Conservation (phyloP, 1,140 invertebrate genomes). For the Drosophila pachea region DNA sequence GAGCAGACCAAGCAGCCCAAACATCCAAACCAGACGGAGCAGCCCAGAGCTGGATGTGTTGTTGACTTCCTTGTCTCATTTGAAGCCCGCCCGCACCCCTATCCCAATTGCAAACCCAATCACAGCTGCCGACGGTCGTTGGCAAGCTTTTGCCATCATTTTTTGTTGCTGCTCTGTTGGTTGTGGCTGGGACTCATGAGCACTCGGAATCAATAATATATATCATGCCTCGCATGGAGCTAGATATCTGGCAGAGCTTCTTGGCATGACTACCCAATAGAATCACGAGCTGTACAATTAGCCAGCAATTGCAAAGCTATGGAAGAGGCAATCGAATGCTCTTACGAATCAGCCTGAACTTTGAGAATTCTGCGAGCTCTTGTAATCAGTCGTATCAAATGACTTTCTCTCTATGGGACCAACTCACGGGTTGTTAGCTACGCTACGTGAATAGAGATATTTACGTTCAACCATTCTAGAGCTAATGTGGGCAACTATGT, state of each 20-base stretch:
- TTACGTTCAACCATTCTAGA: too few species aligned
- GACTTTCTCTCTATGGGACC: too few species aligned
- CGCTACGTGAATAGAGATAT: too few species aligned
- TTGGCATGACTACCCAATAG: neutral
- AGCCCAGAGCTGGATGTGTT: neutral
- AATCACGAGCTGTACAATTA: too few species aligned
- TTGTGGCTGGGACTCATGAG: slow-evolving; percentile 1
- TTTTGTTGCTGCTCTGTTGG: neutral
- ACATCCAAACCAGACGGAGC: neutral
- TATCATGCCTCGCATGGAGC: slow-evolving; percentile 3
- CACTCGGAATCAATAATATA: slow-evolving; percentile 19
- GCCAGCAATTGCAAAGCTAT: too few species aligned
- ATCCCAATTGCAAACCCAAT: neutral
- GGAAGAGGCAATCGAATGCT: too few species aligned
- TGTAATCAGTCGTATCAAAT: too few species aligned
- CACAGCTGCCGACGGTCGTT: neutral
- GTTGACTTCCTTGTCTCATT: neutral
- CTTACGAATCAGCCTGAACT: too few species aligned
- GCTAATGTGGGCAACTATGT: neutral
- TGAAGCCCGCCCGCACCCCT: neutral
- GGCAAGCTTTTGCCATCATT: slow-evolving; percentile 2
- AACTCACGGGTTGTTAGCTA: too few species aligned
- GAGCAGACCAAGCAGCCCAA: too few species aligned
- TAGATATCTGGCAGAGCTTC: neutral
- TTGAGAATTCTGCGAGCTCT: too few species aligned